phyloP scores from a whole-genome alignment of 2,888 invertebrate species.

The Trilocha varians region DNA sequence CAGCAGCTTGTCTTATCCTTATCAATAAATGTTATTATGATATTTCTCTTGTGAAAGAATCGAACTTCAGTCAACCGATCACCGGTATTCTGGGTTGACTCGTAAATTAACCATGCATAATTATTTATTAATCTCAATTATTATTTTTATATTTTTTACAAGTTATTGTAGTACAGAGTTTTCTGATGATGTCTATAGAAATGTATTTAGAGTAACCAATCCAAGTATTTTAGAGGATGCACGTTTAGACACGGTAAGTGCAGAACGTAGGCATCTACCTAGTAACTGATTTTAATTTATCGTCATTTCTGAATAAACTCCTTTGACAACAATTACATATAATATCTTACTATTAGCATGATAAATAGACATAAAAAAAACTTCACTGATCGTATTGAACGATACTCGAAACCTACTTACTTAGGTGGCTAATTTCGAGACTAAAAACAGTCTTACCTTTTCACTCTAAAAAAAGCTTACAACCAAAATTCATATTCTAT shows the following conservation, averaged over 20 bases:
- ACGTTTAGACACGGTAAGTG: constrained; percentile 51
- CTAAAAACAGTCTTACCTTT: too few species aligned
- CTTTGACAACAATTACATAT: too few species aligned
- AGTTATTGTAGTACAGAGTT: not conserved
- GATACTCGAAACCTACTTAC: too few species aligned
- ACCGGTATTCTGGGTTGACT: constrained; percentile 9
- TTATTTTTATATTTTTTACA: constrained; percentile 1
- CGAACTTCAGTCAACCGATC: constrained; percentile 21
- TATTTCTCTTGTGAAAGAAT: constrained; percentile 23
- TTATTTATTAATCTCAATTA: constrained; percentile 1
- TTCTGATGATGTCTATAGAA: constrained; percentile 2
- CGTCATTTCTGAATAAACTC: too few species aligned
- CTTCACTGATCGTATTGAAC: too few species aligned
- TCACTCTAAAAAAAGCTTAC: too few species aligned
- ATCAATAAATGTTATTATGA: constrained; percentile 22
- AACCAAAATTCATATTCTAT: not conserved
- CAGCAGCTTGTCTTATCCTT: constrained; percentile 18
- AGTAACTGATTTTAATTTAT: too few species aligned
- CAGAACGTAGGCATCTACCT: not conserved
- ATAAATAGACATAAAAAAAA: too few species aligned
- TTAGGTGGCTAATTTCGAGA: too few species aligned
- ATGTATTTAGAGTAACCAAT: constrained; percentile 19
- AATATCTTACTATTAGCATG: too few species aligned
- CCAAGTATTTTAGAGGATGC: constrained; percentile 46
- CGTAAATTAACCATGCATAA: constrained; percentile 1